A percentile compares a stretch with the other conserved stretches of the same genome.
phyloP scores from a whole-genome alignment of 2,797 vertebrate species.

The Loriculus beryllinus region DNA sequence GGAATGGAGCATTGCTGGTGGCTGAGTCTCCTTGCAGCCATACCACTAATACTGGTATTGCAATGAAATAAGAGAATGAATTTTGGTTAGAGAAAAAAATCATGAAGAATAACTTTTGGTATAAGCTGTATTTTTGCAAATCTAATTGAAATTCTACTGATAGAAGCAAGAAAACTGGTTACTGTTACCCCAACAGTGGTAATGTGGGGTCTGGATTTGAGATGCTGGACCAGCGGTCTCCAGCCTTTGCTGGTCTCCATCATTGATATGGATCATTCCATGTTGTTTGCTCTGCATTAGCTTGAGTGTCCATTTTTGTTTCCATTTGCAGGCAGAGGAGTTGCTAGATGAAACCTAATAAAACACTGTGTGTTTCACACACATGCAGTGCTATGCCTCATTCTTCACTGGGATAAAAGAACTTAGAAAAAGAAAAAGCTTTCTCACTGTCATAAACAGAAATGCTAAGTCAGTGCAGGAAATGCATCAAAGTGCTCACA shows the following conservation, averaged over 20 bases:
- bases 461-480: not conserved
- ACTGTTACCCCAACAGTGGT: not conserved
- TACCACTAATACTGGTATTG: not conserved
- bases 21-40: not conserved
- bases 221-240: not conserved
- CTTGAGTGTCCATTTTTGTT: not conserved
- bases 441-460: not conserved
- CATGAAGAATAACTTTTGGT: not conserved
- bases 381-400: fast-evolving
- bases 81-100: not conserved
- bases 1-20: not conserved
- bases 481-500: not conserved
- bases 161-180: not conserved
- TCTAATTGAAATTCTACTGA: not conserved
- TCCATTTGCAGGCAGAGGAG: not conserved
- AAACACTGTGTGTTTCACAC: not conserved
- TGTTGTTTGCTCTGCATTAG: not conserved
- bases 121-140: not conserved
- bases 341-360: not conserved
- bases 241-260: not conserved
- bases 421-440: not conserved
- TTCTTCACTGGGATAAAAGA: not conserved
- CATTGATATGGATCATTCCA: fast-evolving
- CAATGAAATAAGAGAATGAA: not conserved
- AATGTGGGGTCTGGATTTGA: not conserved